Evolutionary conservation across 2,888 invertebrate genomes (phyloP).

Genomic region (Troides aeacus): DNA sequence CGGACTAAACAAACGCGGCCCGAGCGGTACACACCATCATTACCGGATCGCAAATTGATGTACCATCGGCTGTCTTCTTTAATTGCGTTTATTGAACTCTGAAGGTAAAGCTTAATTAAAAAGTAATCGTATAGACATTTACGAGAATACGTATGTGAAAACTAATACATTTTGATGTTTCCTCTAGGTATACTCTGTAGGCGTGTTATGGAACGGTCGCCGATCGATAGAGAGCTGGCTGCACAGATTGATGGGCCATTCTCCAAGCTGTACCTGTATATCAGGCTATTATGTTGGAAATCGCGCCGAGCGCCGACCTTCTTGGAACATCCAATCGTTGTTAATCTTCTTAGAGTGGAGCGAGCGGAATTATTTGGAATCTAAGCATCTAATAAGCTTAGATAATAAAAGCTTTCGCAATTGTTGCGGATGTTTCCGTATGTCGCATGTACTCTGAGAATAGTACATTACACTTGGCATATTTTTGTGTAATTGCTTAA

Average conservation of each 20-base stretch:
- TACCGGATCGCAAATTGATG: slow-evolving; percentile 47
- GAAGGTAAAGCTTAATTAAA: background rate
- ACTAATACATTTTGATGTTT: slow-evolving; percentile 43
- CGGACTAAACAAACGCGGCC: slow-evolving; percentile 72
- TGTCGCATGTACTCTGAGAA: slow-evolving; percentile 31
- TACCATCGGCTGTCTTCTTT: slow-evolving; percentile 36
- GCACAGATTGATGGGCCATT: slow-evolving; percentile 62
- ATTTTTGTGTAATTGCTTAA: slow-evolving; percentile 9
- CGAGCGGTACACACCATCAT: slow-evolving; percentile 54
- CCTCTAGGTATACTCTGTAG: slow-evolving; percentile 33
- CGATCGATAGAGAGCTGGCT: slow-evolving; percentile 56
- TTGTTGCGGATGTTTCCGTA: slow-evolving; percentile 41
- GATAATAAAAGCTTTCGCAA: slow-evolving; percentile 71
- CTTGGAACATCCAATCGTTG: slow-evolving; percentile 75
- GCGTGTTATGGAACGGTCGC: slow-evolving; percentile 43
- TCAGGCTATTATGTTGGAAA: slow-evolving; percentile 58
- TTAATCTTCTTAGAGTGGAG: slow-evolving; percentile 75
- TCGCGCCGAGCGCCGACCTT: slow-evolving; percentile 57
- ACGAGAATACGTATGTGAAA: background rate
- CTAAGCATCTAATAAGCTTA: slow-evolving; percentile 72
- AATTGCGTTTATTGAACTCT: slow-evolving; percentile 9
- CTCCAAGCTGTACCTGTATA: slow-evolving; percentile 58
- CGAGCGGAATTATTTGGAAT: slow-evolving; percentile 71
- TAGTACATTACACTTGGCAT: slow-evolving; percentile 2
- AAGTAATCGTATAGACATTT: background rate